Percentiles rank a stretch among this genome's conserved stretches.
phyloP scores from a whole-genome alignment of 2,888 invertebrate species.

The Leptinotarsa juncta region DNA sequence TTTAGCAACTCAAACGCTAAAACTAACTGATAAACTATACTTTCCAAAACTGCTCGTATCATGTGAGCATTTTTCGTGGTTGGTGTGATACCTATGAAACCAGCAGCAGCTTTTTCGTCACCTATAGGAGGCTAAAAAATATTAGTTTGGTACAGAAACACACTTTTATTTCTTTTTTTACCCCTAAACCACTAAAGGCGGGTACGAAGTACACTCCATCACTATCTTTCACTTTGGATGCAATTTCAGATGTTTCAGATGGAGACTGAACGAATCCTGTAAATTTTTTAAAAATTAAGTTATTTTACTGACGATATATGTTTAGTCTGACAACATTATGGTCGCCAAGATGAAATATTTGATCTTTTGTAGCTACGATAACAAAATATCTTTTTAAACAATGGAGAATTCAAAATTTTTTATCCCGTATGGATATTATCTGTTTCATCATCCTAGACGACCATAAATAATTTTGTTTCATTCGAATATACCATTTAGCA shows the following conservation, averaged over 20 bases:
- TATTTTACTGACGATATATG: no score
- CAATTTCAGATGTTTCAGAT: slow-evolving; percentile 75
- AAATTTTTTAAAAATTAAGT: slow-evolving; percentile 45
- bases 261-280: slow-evolving; percentile 75
- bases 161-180: slow-evolving; percentile 61
- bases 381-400: no score
- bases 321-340: neutral
- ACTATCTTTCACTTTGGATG: slow-evolving; percentile 75
- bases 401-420: no score
- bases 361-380: no score
- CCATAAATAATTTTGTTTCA: neutral
- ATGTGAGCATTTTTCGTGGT: slow-evolving; percentile 83
- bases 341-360: neutral
- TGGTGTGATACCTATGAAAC: slow-evolving; percentile 82
- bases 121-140: slow-evolving; percentile 84
- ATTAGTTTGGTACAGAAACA: neutral
- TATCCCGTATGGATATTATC: no score
- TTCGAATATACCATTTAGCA: slow-evolving; percentile 70
- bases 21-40: slow-evolving; percentile 84
- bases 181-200: slow-evolving; percentile 89
- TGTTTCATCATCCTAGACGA: neutral
- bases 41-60: slow-evolving; percentile 86
- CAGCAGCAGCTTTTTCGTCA: slow-evolving; percentile 85
- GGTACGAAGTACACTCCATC: slow-evolving; percentile 90
- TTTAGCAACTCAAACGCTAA: slow-evolving; percentile 81